Base-by-base conservation (phyloP, 2,797 vertebrate genomes). In the Choloepus didactylus region DNA sequence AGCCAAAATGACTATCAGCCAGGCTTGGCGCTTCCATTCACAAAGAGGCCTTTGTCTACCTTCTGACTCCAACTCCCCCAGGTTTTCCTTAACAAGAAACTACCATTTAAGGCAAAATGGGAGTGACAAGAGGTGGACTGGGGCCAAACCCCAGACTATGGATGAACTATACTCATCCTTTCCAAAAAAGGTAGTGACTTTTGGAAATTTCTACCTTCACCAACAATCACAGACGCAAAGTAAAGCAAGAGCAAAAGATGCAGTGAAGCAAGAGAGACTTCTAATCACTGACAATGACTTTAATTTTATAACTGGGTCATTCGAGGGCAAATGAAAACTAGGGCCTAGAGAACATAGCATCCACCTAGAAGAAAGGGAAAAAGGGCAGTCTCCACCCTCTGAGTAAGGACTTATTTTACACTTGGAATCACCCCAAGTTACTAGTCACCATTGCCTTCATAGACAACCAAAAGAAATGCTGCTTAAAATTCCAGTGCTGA, bases 61-160 rank as follows among this genome's bases (percentile, higher is more conserved):
- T 96, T 75, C 79, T 59, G 87, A 87, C 27, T 64, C 29, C 41
- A 80, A 29, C 27, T 11, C 41, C 12, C 46, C 8, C 4, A 11
- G 77, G 38, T 46, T 89, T 95, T 91, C 70, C 83, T 67, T 67
- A 87, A 72, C 29, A 56, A 73, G 41, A 56, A 91, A 92, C 31
- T 76, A 56, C 85, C 18, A 69, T 54, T 80, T 92, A 89, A 95
- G 73, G 59, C 54, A 86, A 94, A 76, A 5, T 44, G 64, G 35
- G 44, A 66, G 60, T 73, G 81, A 89, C 1, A 38, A 38, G 62
- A 70, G 66, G 54, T 12, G 21, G 56, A 64, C 35, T 44, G 18
- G 60, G 75, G 88, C 54, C 75, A 93, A 83, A 67, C 66, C 41
- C 41, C 60, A 60, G 35, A 89, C 41, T 41, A 64, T 14, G 60